Evolutionary conservation across 2,797 vertebrate genomes (phyloP).

Genomic region (Natrix natrix): DNA sequence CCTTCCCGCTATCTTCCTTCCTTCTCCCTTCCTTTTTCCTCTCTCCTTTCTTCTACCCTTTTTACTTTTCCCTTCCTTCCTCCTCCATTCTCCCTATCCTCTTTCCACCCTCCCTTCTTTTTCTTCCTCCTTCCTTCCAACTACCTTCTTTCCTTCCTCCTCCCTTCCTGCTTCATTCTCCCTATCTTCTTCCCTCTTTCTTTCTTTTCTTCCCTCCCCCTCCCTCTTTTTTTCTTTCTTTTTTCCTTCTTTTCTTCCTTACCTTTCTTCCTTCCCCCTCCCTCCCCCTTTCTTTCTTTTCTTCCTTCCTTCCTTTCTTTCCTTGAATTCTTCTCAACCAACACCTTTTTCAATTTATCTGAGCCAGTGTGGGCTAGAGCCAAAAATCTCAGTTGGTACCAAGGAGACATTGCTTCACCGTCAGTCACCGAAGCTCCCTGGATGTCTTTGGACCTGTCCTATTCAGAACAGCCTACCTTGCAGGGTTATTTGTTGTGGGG

Average conservation of each 20-base stretch:
- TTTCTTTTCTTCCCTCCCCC: too few species aligned
- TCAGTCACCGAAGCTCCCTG: not conserved
- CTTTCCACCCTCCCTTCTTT: not conserved
- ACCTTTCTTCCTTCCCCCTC: not conserved
- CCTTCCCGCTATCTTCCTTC: too few species aligned
- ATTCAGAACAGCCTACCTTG: not conserved
- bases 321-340: not conserved
- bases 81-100: not conserved
- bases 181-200: too few species aligned
- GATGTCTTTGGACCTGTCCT: not conserved
- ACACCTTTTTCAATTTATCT: not conserved
- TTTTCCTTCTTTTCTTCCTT: too few species aligned
- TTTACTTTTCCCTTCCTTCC: too few species aligned
- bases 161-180: not conserved
- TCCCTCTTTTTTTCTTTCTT: too few species aligned
- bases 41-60: too few species aligned
- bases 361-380: not conserved
- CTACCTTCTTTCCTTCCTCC: not conserved
- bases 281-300: too few species aligned
- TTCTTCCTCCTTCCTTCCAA: not conserved
- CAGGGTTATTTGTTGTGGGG: not conserved
- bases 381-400: not conserved
- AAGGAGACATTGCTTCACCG: not conserved
- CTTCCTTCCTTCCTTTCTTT: not conserved
- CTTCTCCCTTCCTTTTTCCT: too few species aligned